Base-by-base conservation (phyloP, 2,888 invertebrate species). In the Atethmia centrago region DNA sequence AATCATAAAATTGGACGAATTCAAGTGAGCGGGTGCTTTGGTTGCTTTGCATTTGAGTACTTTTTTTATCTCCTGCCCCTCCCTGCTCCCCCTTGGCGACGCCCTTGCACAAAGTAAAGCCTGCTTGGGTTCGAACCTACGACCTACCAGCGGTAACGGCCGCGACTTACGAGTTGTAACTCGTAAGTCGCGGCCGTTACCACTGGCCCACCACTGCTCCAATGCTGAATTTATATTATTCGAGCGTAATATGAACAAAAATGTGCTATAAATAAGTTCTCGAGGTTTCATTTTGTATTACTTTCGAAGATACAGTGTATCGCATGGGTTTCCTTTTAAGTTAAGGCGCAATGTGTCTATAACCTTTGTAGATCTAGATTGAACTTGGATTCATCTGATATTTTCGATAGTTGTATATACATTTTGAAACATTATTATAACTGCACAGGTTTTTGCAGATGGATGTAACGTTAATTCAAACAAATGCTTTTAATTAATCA, bases 201-300 rank as follows among this genome's bases (percentile, higher is more conserved):
- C n/a, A n/a, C n/a, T n/a, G n/a, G n/a, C n/a, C n/a, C n/a, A n/a
- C n/a, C n/a, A n/a, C n/a, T n/a, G n/a, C n/a, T n/a, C n/a, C n/a
- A n/a, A n/a, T n/a, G n/a, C 21, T 16, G 16, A 56, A 25, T 25
- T 4, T 10, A 25, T 36, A 45, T 53, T 77, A 56, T 40, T 63
- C 36, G 7, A 63, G 25, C 10, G 25, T 56, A 19, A 28, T 58
- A 40, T 21, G 4, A 70, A 14, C n/a, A 53, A 71, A 69, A 69
- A 70, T 36, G 19, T 16, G 19, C 14, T 42, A 2, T 21, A 71
- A 51, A 51, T 72, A 55, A 56, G n/a, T 49, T 62, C 36, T 55
- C 36, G 74, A 78, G 47, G 25, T 73, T 53, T 66, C 21, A 51
- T 72, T 66, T 73, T 62, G 25, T 63, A 42, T 67, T 79, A 58